Evolutionary conservation across 2,888 invertebrate species (phyloP).

Genomic region (Boloria euphrosyne): DNA sequence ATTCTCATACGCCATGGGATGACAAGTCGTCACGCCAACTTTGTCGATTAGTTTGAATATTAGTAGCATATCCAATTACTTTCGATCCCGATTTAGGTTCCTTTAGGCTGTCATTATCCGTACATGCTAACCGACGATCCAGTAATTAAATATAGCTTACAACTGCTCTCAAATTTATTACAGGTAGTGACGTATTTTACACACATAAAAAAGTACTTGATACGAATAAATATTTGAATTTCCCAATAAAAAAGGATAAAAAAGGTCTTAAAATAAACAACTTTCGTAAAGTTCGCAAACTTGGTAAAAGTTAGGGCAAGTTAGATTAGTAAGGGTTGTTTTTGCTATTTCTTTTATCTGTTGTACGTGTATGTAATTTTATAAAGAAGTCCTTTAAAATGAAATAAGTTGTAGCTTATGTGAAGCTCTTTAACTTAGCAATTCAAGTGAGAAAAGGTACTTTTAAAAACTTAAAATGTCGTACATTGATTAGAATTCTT

Average conservation of each 20-base stretch:
- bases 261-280: slow-evolving; percentile 8
- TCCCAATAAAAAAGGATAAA: slow-evolving; percentile 23
- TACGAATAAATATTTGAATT: slow-evolving; percentile 5
- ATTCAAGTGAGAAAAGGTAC: no score
- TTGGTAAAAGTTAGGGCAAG: slow-evolving; percentile 23
- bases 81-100: no score
- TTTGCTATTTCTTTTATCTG: slow-evolving; percentile 19
- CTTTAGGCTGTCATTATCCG: no score
- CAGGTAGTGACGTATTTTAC: background rate
- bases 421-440: background rate
- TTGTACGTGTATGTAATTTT: slow-evolving; percentile 11
- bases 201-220: background rate
- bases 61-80: no score
- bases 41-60: no score
- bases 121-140: no score
- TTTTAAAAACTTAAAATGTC: no score
- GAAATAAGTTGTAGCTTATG: background rate
- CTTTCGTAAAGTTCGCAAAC: slow-evolving; percentile 11
- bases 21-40: no score
- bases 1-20: no score
- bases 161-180: no score
- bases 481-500: no score
- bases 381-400: background rate
- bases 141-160: no score
- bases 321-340: slow-evolving; percentile 26